Evolutionary conservation across 2,113 vertebrate species (phyloP), one percentile per base, ranked within the genome.

Genomic region (Melanostigma gelatinosum): DNA sequence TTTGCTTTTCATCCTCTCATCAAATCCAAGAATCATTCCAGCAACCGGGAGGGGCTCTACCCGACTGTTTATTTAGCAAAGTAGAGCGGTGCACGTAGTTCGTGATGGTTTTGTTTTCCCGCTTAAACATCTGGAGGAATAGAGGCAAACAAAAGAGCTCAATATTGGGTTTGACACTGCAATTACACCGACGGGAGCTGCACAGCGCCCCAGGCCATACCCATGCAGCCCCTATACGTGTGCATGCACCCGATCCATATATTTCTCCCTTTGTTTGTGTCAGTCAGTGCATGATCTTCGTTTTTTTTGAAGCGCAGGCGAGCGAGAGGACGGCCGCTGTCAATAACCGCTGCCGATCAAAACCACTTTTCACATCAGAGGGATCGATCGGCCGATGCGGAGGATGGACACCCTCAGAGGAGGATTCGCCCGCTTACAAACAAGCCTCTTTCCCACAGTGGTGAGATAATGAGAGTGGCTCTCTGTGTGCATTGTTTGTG

Each of bases 281-380:
- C 77, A 42, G 72, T 73, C 83, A 24, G 72, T 12, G 6, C 67
- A 75, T 83, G 72, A 75, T 80, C 74, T 72, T 40, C 1, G 16
- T 68, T 87, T 83, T 6, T 16, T 87, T 84, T 86, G 81, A 89
- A 84, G 80, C 22, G 67, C 1, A 4, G 16, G 32, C 15, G 44
- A 78, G 61, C 50, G 1, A 0, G 77, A 80, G 79, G 67, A 62
- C 1, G 77, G 62, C 77, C 0, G 78, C 80, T 79, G 83, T 93
- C 92, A 61, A 92, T 92, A 93, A 72, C 58, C 27, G 20, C 73
- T 2, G 40, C 69, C 60, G 72, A 92, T 94, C 87, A 91, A 90
- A 91, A 88, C 73, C 80, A 80, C 80, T 91, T 89, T 90, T 84
- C 85, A 85, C 89, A 86, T 89, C 80, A 89, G 87, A 89, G 61